These are phyloP conservation scores for Muschampia plurimacula DNA, from an alignment of 2,888 invertebrate genomes.

Conservation along the genomic window DNA sequence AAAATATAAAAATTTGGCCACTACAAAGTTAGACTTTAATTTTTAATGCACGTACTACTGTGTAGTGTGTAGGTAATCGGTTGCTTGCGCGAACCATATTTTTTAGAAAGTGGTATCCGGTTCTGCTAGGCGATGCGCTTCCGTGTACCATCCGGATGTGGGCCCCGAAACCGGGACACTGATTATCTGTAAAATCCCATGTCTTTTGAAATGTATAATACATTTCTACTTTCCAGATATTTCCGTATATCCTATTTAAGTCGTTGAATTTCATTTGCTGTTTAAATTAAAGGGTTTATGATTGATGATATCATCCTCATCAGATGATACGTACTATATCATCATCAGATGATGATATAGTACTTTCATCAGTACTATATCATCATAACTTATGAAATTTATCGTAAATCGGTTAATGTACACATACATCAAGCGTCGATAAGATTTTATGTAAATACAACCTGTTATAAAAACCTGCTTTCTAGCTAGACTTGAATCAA, in stretches of 20 bases:
- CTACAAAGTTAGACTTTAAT: slow-evolving; percentile 4
- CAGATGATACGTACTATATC: too few species aligned
- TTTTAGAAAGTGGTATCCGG: slow-evolving; percentile 85
- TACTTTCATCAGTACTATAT: too few species aligned
- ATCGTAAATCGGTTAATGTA: slow-evolving; percentile 19
- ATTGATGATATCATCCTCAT: too few species aligned
- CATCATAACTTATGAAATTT: not conserved
- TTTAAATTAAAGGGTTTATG: not conserved
- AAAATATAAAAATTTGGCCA: slow-evolving; percentile 8
- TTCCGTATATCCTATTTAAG: too few species aligned
- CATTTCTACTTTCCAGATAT: slow-evolving; percentile 8
- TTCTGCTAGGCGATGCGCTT: slow-evolving; percentile 69
- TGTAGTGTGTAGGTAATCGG: slow-evolving; percentile 34
- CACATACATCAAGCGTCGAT: slow-evolving; percentile 29
- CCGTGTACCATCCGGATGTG: slow-evolving; percentile 71
- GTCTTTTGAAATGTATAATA: not conserved
- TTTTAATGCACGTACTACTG: slow-evolving; percentile 15
- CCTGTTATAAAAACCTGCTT: slow-evolving; percentile 45
- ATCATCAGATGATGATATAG: too few species aligned
- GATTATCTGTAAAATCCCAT: slow-evolving; percentile 49
- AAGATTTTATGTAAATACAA: slow-evolving; percentile 44
- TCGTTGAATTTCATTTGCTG: not conserved
- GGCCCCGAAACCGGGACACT: slow-evolving; percentile 63
- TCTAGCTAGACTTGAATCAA: slow-evolving; percentile 37
- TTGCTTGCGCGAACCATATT: slow-evolving; percentile 67